Evolutionary conservation across 23 tunicate species (phyloP), one percentile per base, ranked within the genome.

Genomic region (Halocynthia aurantium): DNA sequence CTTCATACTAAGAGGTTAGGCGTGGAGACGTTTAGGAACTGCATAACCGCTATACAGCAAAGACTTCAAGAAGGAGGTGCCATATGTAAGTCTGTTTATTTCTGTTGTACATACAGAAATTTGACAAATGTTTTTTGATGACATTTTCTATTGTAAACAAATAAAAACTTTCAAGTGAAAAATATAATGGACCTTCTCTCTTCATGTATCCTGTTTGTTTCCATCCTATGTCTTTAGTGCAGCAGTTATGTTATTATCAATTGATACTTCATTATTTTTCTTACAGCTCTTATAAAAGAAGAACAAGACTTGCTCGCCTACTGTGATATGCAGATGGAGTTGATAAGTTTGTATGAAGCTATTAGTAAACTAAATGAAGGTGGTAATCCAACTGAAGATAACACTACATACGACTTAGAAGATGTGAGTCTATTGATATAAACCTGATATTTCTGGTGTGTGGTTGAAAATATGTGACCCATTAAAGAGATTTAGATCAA

Each of bases 271-370:
- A 15, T 60, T 15, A 15, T 15, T 67, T 49, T 40, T 5, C 56
- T 2, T 74, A 19, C 61, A 84, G 88, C 72, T 54, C 7, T 67
- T 31, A 81, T 69, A 64, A 82, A 77, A 77, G 82, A 81, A 18
- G 86, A 73, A 31, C 70, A 52, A 18, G 81, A 76, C 19, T 70
- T 87, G 44, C 15, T 63, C 52, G 72, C 70, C 61, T 87, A 52
- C 58, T 57, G 80, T 44, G 55, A 82, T 58, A 22, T 22, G 11
- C 93, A 82, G 55, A 61, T 72, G 13, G 51, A 67, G 7, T 54
- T 85, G 50, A 73, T 85, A 6, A 52, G 72, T 55, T 44, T 80
- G 17, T 77, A 61, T 56, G 63, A 69, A 40, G 62, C 90, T 13
- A 61, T 85, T 7, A 60, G 50, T 31, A 73, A 85, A 63, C 15